A percentile compares a stretch with the other conserved stretches of the same genome.
phyloP scores from a whole-genome alignment of 1,140 invertebrate genomes.

The Anastrepha ludens region DNA sequence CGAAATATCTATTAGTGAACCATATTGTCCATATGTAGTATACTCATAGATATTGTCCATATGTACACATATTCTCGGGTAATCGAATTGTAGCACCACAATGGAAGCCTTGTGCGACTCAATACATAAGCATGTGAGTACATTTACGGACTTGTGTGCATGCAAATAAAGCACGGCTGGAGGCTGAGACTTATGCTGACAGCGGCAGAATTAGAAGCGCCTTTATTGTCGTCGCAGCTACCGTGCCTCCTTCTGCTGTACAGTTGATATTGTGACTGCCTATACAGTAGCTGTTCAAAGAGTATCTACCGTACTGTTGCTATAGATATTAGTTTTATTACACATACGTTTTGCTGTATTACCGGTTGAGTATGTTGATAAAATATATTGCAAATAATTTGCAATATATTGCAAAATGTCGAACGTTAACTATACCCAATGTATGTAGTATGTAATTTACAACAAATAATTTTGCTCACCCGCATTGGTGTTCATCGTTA shows the following conservation, averaged over 20 bases:
- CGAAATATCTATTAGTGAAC: neutral
- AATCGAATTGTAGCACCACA: slow-evolving; percentile 1
- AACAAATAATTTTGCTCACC: too few species aligned
- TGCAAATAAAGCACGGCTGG: slow-evolving; percentile 19
- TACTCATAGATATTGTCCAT: neutral
- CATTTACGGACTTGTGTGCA: neutral
- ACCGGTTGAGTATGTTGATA: neutral
- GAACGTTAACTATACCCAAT: neutral
- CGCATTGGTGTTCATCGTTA: too few species aligned
- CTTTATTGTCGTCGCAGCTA: slow-evolving; percentile 68
- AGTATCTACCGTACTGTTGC: neutral
- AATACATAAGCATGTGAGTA: neutral
- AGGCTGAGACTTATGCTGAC: slow-evolving; percentile 31
- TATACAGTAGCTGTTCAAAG: neutral
- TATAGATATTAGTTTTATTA: neutral
- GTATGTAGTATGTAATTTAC: too few species aligned
- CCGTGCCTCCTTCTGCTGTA: neutral
- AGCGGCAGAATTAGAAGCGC: slow-evolving; percentile 44
- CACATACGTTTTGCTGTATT: neutral
- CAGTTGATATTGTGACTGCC: neutral
- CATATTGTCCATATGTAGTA: neutral
- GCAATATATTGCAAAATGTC: neutral
- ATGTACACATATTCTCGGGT: neutral
- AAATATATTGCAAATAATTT: slow-evolving; percentile 1
- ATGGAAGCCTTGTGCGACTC: neutral